Evolutionary conservation across 2,797 vertebrate genomes (phyloP), one percentile per base, ranked within the genome.

Genomic region (Lepilemur septentrionalis): DNA sequence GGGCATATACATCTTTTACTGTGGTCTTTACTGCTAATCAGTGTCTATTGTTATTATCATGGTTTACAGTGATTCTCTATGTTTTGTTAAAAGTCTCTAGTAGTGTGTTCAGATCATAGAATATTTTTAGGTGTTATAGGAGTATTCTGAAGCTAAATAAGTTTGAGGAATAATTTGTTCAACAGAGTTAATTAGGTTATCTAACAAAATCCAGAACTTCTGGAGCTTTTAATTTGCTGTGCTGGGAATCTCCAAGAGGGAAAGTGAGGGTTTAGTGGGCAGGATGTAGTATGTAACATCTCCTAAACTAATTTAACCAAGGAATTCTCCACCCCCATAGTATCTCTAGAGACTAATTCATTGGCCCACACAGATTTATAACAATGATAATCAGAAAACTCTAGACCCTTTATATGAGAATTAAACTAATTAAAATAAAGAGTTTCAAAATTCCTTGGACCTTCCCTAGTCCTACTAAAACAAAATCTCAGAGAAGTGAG

Each of bases 121-220:
- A 30, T 90, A 81, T 59, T 84, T 80, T 81, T 89, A 83, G 32
- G 18, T 93, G 17, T 91, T 93, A 70, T 7, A 79, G 52, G 89
- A 92, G 17, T 76, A 75, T 86, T 86, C 55, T 69, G 50, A 96
- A 81, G 28, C 15, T 35, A 90, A 57, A 41, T 72, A 96, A 59
- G 46, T 83, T 90, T 88, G 52, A 41, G 67, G 8, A 80, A 76
- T 35, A 84, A 0, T 93, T 87, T 95, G 41, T 93, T 96, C 30
- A 76, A 28, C 23, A 95, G 59, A 86, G 18, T 87, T 92, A 81
- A 48, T 67, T 72, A 88, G 35, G 41, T 92, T 76, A 63, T 70
- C 52, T 95, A 83, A 72, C 59, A 90, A 96, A 95, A 94, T 70
- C 7, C 14, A 86, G 38, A 93, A 61, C 48, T 84, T 86, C 9